These are phyloP conservation scores for Pardosa pseudoannulata DNA, from an alignment of 2,888 invertebrate genomes.

Conservation along the genomic window DNA sequence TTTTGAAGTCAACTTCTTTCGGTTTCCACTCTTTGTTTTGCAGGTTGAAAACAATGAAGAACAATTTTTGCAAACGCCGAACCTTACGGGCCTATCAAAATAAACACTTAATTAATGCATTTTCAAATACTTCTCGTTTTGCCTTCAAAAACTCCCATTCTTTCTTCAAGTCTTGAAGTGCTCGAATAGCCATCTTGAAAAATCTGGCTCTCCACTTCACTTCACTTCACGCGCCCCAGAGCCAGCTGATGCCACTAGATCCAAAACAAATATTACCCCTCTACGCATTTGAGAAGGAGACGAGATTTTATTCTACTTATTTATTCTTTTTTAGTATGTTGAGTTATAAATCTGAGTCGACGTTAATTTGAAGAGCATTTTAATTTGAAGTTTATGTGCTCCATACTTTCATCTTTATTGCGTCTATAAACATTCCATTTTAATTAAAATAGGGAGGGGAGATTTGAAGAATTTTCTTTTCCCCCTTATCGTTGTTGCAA, in stretches of 20 bases:
- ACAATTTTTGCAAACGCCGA: background rate
- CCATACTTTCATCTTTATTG: conserved; percentile 19
- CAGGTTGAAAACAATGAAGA: conserved; percentile 21
- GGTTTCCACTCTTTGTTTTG: background rate
- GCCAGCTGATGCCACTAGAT: conserved; percentile 43
- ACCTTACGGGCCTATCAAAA: conserved; percentile 18
- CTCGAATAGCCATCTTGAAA: conserved; percentile 34
- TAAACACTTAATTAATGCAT: conserved; percentile 52
- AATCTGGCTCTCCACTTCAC: conserved; percentile 40
- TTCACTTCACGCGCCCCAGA: conserved; percentile 40
- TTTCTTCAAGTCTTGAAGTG: conserved; percentile 26
- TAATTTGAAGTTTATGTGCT: conserved; percentile 24
- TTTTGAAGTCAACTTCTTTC: background rate
- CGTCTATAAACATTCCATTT: conserved; percentile 29
- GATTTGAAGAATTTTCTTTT: conserved; percentile 9
- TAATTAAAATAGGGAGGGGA: conserved; percentile 16
- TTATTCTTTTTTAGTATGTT: background rate
- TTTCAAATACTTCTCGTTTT: conserved; percentile 19
- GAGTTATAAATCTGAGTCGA: conserved; percentile 4
- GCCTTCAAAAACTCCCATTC: conserved; percentile 17
- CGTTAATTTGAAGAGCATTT: conserved; percentile 34
- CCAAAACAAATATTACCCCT: conserved; percentile 9
- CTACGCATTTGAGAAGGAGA: background rate
- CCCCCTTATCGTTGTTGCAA: background rate
- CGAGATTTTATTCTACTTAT: background rate